These are phyloP conservation scores for Typhlichthys subterraneus DNA, from an alignment of 2,797 vertebrate species.

Conservation along the genomic window DNA sequence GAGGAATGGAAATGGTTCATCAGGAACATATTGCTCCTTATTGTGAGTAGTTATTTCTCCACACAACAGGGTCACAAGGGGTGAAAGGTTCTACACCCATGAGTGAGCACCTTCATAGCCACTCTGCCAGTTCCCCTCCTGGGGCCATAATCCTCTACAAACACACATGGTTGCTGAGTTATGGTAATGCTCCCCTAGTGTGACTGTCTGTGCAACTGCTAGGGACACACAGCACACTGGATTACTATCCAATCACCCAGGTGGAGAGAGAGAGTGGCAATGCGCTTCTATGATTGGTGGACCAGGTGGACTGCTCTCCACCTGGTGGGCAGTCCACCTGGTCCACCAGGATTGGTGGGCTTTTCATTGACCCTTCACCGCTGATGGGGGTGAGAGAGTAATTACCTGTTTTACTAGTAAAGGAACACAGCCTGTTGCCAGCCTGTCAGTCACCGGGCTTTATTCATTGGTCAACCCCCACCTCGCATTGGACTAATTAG, in stretches of 20 bases:
- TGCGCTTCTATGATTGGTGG: conserved; percentile 52
- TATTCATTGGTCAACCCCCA: conserved; percentile 51
- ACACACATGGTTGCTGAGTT: conserved; percentile 74
- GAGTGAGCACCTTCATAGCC: conserved; percentile 70
- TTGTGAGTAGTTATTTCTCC: conserved; percentile 62
- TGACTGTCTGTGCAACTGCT: conserved; percentile 54
- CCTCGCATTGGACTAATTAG: conserved; percentile 60
- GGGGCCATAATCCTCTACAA: conserved; percentile 68
- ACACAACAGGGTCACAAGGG: conserved; percentile 68
- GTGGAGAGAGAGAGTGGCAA: conserved; percentile 16
- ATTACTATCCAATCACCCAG: conserved; percentile 33
- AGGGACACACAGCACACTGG: conserved; percentile 37
- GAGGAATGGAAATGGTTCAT: no score
- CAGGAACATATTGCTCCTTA: conserved; percentile 38
- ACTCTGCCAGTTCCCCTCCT: conserved; percentile 41
- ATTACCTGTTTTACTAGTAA: conserved; percentile 75
- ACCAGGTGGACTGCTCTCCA: conserved; percentile 40
- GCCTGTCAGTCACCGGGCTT: conserved; percentile 51
- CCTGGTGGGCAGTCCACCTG: no score
- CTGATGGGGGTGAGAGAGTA: conserved; percentile 47
- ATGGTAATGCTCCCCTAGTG: conserved; percentile 67
- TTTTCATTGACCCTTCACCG: conserved; percentile 65
- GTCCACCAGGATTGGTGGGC: no score
- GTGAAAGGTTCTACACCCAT: conserved; percentile 70
- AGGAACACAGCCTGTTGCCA: conserved; percentile 21